Conservation (phyloP, 2,888 invertebrate genomes). For the Lithophane leautieri region DNA sequence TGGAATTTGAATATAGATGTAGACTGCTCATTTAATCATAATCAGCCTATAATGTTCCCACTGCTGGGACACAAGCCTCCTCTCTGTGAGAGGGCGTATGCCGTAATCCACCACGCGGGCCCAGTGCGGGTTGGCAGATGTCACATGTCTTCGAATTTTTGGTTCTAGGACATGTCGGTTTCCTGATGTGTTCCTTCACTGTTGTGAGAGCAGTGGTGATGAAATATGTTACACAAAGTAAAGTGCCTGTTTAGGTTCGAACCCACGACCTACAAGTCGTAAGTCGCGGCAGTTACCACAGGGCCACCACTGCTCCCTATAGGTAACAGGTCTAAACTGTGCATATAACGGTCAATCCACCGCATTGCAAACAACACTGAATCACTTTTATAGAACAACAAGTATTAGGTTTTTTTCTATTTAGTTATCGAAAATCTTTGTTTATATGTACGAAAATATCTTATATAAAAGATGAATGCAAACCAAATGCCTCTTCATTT, state of each 20-base stretch:
- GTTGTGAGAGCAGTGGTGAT: too few relatives aligned
- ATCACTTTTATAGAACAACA: background rate
- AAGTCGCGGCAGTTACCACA: too few relatives aligned
- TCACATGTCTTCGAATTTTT: background rate
- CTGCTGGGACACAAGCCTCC: background rate
- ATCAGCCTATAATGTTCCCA: background rate
- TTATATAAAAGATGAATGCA: slow-evolving; percentile 1
- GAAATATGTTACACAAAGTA: too few relatives aligned
- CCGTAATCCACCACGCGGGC: background rate
- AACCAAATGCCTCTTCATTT: slow-evolving; percentile 5
- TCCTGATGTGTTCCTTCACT: too few relatives aligned
- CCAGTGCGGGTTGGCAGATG: background rate
- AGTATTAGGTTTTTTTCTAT: background rate
- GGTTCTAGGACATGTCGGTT: too few relatives aligned
- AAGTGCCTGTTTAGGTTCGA: too few relatives aligned
- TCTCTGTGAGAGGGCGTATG: background rate
- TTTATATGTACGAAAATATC: background rate
- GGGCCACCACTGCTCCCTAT: background rate
- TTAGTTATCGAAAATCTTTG: background rate
- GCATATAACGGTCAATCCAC: background rate
- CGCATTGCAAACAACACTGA: background rate
- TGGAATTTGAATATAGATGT: background rate
- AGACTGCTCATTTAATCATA: background rate
- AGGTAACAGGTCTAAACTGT: background rate
- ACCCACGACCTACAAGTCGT: too few relatives aligned